Conservation (phyloP, 1,140 invertebrate genomes). For the Heliconius himera region DNA sequence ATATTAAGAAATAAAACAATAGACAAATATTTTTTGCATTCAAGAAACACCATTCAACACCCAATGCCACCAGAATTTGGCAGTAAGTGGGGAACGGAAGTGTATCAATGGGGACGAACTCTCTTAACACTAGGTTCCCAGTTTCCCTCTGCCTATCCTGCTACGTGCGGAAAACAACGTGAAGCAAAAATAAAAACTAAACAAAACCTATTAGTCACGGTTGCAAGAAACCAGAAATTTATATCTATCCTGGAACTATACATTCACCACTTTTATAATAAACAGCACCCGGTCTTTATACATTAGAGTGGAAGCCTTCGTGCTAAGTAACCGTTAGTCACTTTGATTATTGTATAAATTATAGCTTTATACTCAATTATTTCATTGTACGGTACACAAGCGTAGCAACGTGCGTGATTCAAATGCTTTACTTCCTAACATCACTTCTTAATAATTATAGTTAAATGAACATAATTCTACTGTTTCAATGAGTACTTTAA, state of each 20-base stretch:
- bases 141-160: no score
- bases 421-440: conserved; percentile 51
- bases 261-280: neutral
- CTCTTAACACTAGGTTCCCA: no score
- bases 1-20: no score
- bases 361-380: conserved; percentile 70
- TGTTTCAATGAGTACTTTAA: neutral
- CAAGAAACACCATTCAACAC: no score
- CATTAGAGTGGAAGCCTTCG: conserved; percentile 69
- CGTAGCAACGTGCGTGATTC: conserved; percentile 57
- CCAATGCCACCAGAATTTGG: no score
- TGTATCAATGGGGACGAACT: no score
- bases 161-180: neutral
- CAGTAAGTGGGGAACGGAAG: no score
- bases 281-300: conserved; percentile 22
- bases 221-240: neutral
- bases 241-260: neutral
- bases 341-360: conserved; percentile 73
- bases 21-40: no score
- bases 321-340: conserved; percentile 66
- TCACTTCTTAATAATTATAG: conserved; percentile 6
- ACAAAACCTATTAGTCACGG: neutral
- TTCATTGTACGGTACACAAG: conserved; percentile 54
- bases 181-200: neutral
- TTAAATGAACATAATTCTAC: conserved; percentile 2